These are phyloP conservation scores for Eospalax fontanierii DNA, from an alignment of 2,797 vertebrate genomes.

Conservation along the genomic window DNA sequence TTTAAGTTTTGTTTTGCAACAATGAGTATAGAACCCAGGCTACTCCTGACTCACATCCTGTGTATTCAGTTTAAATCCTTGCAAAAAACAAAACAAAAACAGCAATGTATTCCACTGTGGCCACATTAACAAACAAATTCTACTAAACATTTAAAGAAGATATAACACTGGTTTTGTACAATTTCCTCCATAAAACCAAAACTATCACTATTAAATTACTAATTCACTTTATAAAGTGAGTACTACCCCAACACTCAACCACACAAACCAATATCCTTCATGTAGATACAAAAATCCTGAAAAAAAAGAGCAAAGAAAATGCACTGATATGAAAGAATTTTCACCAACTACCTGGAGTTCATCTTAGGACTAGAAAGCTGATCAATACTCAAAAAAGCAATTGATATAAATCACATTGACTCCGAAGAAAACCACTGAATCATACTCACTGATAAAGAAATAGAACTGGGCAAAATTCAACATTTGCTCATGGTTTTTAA, in stretches of 20 bases:
- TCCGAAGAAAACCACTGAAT: background rate
- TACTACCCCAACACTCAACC: background rate
- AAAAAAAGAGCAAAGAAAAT: conserved; percentile 25
- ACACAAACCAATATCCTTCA: background rate
- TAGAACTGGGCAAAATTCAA: background rate
- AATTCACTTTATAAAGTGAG: background rate
- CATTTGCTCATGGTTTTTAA: background rate
- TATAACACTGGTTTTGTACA: background rate
- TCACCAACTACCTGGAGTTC: background rate
- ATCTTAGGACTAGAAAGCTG: background rate
- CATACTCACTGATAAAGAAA: background rate
- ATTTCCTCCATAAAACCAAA: conserved; percentile 41
- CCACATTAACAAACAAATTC: background rate
- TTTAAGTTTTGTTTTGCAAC: background rate
- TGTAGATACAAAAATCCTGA: background rate
- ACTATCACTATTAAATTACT: background rate
- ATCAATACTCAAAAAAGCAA: background rate
- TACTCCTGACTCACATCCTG: background rate
- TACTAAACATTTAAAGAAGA: background rate
- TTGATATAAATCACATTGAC: background rate
- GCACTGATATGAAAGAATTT: background rate
- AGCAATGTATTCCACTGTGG: background rate
- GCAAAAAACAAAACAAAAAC: background rate
- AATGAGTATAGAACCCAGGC: background rate
- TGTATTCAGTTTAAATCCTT: background rate